Conservation (phyloP, 2,797 vertebrate genomes). For the Lophotriccus pileatus region DNA sequence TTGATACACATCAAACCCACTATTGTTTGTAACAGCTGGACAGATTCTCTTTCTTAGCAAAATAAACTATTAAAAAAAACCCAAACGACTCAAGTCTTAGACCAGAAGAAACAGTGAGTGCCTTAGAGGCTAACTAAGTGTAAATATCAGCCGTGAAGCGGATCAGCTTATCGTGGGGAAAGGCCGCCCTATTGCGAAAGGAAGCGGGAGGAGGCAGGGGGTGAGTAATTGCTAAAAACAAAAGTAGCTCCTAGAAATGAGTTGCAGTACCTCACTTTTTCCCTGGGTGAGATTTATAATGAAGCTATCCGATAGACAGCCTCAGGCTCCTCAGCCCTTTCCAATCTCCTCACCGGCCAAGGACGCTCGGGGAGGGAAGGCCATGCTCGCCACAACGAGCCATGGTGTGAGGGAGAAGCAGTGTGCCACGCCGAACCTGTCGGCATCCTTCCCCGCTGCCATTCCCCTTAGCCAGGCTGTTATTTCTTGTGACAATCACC, state of each 20-base stretch:
- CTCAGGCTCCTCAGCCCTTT: not conserved
- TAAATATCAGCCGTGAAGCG: slow-evolving; percentile 13
- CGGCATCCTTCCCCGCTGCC: not conserved
- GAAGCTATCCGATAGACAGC: not conserved
- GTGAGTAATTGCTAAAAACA: not conserved
- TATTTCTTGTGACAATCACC: slow-evolving; percentile 20
- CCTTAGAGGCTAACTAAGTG: not conserved
- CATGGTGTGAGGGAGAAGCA: not conserved
- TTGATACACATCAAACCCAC: not conserved
- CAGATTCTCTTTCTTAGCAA: slow-evolving; percentile 1
- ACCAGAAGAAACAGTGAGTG: not conserved
- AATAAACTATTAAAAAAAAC: not conserved
- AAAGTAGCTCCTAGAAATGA: not conserved
- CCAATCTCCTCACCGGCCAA: not conserved
- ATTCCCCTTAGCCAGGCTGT: slow-evolving; percentile 18
- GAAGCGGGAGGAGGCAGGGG: not conserved
- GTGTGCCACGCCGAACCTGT: fast-evolving
- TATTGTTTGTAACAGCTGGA: slow-evolving; percentile 28
- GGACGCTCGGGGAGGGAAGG: not conserved
- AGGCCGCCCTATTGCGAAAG: not conserved
- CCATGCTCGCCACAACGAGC: not conserved
- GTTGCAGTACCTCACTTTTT: not conserved
- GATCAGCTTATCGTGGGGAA: slow-evolving; percentile 18
- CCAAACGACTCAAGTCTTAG: not conserved
- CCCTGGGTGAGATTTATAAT: not conserved